Evolutionary conservation across 2,797 vertebrate species (phyloP), one percentile per base, ranked within the genome.

Genomic region (Lagorchestes hirsutus): DNA sequence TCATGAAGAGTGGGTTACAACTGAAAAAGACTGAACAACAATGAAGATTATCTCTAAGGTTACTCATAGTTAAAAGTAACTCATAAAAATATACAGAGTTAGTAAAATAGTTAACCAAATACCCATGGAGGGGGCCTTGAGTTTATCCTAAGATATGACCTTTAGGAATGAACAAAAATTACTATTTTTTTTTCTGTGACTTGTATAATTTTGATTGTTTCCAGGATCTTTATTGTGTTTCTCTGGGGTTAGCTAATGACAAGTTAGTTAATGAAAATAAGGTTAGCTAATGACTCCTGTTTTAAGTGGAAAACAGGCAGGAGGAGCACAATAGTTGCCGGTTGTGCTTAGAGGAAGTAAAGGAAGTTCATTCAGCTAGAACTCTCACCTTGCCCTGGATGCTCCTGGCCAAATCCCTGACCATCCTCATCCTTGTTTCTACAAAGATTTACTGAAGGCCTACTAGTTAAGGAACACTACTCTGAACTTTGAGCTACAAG

Each of bases 1-100:
- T n/a, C 16, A 40, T 40, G 18, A 74, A 74, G n/a, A 74, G 34
- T 40, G 34, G n/a, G 14, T 22, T n/a, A 74, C 0, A 0, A 40
- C 16, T 22, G 2, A 18, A 74, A 74, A 74, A n/a, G 62, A 74
- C 62, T 74, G 40, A 40, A n/a, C 16, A 22, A 74, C 27, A 40
- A 9, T 2, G 22, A 22, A 11, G 10, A 14, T 24, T 82, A 46
- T 82, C 16, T 82, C 67, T 46, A 40, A 82, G 67, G 6, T 46
- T 4, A 82, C 40, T 82, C 74, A 46, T 46, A 27, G 22, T 46
- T 46, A 82, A 82, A 82, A 56, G 31, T 57, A 91, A 95, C 8
- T 10, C 93, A 95, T 92, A 8, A 22, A 54, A 91, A 95, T n/a
- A 82, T 24, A 93, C 6, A 92, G 90, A 97, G 29, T 90, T 31